Conservation (phyloP, 2,797 vertebrate species). For the Hafferia zeledoni region DNA sequence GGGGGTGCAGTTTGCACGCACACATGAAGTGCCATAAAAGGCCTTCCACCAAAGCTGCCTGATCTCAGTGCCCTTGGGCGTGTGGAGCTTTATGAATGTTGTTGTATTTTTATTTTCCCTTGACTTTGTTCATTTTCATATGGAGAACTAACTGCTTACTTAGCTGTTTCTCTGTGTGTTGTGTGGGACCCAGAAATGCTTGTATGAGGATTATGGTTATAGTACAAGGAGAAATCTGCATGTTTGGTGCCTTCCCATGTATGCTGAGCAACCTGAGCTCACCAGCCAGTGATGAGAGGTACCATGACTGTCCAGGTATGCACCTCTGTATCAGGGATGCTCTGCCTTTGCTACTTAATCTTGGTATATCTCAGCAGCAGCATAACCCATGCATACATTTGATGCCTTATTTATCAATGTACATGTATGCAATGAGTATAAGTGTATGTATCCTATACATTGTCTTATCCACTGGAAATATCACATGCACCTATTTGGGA, state of each 20-base stretch:
- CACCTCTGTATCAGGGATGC: accelerated
- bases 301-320: neutral
- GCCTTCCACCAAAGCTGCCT: neutral
- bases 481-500: neutral
- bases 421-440: neutral
- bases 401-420: accelerated
- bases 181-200: neutral
- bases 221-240: accelerated
- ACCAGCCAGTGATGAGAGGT: neutral
- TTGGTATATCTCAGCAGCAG: neutral
- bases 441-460: neutral
- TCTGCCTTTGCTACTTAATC: neutral
- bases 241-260: neutral
- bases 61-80: neutral
- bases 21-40: neutral
- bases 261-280: neutral
- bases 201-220: neutral
- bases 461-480: neutral
- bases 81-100: neutral
- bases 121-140: neutral
- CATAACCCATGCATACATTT: neutral
- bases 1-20: neutral
- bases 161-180: neutral
- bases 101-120: neutral
- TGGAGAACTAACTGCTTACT: neutral